Evolutionary conservation across 1,140 invertebrate genomes (phyloP).

Genomic region (Brachionus plicatilis): DNA sequence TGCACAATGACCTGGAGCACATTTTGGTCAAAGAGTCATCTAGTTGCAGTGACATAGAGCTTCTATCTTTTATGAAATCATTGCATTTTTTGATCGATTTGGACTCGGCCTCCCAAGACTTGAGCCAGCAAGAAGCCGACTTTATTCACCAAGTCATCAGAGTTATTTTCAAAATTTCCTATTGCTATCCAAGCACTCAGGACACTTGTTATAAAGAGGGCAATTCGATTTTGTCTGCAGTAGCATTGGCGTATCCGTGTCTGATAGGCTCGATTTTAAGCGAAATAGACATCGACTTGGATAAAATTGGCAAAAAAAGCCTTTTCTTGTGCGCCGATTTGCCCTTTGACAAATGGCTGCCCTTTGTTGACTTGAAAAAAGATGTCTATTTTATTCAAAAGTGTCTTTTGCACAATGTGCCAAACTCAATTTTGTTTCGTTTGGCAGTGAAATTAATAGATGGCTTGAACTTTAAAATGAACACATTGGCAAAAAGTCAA

Average conservation of each 20-base stretch:
- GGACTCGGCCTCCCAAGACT: background rate
- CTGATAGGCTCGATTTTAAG: slow-evolving; percentile 16
- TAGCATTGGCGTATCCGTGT: background rate
- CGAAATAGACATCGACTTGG: slow-evolving; percentile 15
- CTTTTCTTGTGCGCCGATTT: slow-evolving; percentile 3
- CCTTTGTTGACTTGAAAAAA: background rate
- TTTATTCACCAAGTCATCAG: background rate
- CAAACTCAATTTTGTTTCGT: slow-evolving; percentile 33
- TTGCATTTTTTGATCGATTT: slow-evolving; percentile 36
- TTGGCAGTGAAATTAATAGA: slow-evolving; percentile 3
- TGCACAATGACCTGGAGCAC: background rate
- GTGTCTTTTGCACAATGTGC: background rate
- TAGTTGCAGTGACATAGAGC: background rate
- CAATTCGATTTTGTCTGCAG: slow-evolving; percentile 3
- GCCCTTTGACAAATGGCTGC: slow-evolving; percentile 23
- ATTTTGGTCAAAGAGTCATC: slow-evolving; percentile 14
- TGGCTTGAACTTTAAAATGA: slow-evolving; percentile 1
- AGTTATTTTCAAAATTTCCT: slow-evolving; percentile 18
- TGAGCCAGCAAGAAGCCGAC: background rate
- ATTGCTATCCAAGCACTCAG: slow-evolving; percentile 4
- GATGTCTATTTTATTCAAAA: slow-evolving; percentile 24
- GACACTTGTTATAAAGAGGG: slow-evolving; percentile 36
- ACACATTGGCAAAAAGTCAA: slow-evolving; percentile 7
- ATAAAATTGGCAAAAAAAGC: slow-evolving; percentile 5
- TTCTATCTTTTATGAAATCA: slow-evolving; percentile 7